These are phyloP conservation scores for Rhinichthys osculus DNA, from an alignment of 2,797 vertebrate species.

Conservation along the genomic window DNA sequence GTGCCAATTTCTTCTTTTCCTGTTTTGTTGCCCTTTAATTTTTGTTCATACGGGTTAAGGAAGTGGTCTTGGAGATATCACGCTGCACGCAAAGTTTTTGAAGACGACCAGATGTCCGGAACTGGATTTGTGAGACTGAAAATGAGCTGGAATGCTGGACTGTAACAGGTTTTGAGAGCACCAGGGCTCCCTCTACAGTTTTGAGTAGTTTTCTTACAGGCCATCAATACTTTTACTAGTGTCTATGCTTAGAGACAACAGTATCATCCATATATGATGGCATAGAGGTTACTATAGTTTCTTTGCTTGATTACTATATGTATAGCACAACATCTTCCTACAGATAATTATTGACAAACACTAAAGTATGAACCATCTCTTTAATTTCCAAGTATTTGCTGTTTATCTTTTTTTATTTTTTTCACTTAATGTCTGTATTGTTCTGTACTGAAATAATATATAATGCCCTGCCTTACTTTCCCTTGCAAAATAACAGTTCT, in stretches of 20 bases:
- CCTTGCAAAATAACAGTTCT: constrained; percentile 78
- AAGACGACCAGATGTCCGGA: constrained; percentile 10
- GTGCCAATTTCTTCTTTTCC: constrained; percentile 11
- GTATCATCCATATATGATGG: neutral
- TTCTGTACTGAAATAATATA: constrained; percentile 49
- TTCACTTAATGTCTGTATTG: constrained; percentile 39
- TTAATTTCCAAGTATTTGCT: constrained; percentile 64
- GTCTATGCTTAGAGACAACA: constrained; percentile 4
- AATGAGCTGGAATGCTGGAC: constrained; percentile 29
- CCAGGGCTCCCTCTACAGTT: constrained; percentile 9
- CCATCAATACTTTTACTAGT: neutral
- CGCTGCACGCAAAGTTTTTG: neutral
- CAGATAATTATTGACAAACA: constrained; percentile 10
- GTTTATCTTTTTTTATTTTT: constrained; percentile 55
- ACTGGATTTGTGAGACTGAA: constrained; percentile 7
- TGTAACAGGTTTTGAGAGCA: constrained; percentile 4
- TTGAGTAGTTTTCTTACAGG: constrained; percentile 22
- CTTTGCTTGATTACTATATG: constrained; percentile 27
- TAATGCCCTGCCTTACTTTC: constrained; percentile 68
- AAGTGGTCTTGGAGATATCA: neutral
- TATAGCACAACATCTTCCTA: neutral
- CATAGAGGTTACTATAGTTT: constrained; percentile 1
- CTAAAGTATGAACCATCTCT: neutral
- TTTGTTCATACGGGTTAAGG: constrained; percentile 19
- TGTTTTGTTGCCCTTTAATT: neutral